phyloP scores from a whole-genome alignment of 2,797 vertebrate genomes.

The Pelobates cultripes region DNA sequence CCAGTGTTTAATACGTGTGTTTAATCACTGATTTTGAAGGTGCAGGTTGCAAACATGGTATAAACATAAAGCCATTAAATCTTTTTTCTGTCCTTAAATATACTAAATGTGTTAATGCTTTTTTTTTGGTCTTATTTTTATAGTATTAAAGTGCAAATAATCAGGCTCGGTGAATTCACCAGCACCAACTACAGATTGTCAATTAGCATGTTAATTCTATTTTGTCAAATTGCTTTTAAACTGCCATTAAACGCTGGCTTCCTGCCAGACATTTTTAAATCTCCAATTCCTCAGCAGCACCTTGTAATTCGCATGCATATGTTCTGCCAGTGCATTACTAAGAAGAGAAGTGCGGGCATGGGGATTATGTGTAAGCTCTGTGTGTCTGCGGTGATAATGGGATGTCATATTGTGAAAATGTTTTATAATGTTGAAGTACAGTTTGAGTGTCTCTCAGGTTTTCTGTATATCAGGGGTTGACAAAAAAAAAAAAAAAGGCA shows the following conservation, averaged over 20 bases:
- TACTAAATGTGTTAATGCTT: constrained; percentile 29
- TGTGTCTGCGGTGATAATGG: not conserved
- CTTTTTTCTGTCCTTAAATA: not conserved
- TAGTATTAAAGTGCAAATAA: constrained; percentile 27
- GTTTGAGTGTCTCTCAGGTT: too few relatives aligned
- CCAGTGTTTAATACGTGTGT: too few relatives aligned
- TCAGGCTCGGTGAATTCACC: constrained; percentile 5
- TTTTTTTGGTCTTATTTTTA: not conserved
- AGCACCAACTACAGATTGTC: constrained; percentile 60
- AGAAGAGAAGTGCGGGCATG: not conserved
- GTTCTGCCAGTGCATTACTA: constrained; percentile 17
- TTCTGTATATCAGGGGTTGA: too few relatives aligned
- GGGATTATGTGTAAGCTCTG: not conserved
- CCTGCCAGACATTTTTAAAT: constrained; percentile 54
- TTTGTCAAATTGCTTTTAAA: constrained; percentile 63
- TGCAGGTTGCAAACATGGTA: too few relatives aligned
- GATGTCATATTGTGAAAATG: not conserved
- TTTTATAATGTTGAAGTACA: too few relatives aligned
- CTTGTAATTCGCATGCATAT: constrained; percentile 35
- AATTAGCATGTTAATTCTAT: constrained; percentile 67
- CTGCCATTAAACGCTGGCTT: constrained; percentile 64
- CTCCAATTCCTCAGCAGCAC: constrained; percentile 40
- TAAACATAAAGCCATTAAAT: not conserved
- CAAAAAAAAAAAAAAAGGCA: too few relatives aligned
- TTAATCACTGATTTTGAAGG: too few relatives aligned